Conservation (phyloP, 2,888 invertebrate genomes). For the Eugnorisma glareosa region DNA sequence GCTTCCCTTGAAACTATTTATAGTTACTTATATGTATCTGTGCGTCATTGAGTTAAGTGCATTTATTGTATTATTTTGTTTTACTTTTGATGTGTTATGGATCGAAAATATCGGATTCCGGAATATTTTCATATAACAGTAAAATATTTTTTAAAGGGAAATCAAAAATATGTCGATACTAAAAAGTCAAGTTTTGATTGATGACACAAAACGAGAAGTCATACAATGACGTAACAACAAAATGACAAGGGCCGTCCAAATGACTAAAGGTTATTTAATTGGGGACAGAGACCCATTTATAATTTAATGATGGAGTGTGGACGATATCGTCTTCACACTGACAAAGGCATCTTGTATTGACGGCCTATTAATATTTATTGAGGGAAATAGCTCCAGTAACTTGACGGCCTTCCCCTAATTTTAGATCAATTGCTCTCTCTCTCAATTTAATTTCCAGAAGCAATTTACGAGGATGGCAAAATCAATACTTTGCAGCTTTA, state of each 20-base stretch:
- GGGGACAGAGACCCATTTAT: constrained; percentile 45
- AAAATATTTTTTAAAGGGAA: background rate
- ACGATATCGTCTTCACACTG: constrained; percentile 54
- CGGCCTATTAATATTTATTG: constrained; percentile 81
- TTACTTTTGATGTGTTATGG: background rate
- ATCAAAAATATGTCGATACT: background rate
- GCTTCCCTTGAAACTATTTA: background rate
- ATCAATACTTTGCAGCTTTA: constrained; percentile 63
- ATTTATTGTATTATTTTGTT: background rate
- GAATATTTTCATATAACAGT: background rate
- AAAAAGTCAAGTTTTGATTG: background rate
- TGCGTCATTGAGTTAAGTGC: constrained; percentile 3
- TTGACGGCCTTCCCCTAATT: constrained; percentile 74
- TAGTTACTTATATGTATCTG: background rate
- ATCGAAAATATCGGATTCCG: background rate
- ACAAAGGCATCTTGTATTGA: constrained; percentile 76
- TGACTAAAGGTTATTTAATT: constrained; percentile 45
- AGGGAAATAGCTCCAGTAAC: constrained; percentile 76
- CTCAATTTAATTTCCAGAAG: constrained; percentile 67
- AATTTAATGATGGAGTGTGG: constrained; percentile 45
- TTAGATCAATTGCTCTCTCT: constrained; percentile 74
- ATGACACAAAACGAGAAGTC: constrained; percentile 6
- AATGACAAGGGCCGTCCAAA: constrained; percentile 20
- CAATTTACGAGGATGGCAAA: constrained; percentile 64
- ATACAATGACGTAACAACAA: constrained; percentile 16